Evolutionary conservation across 1,140 invertebrate species (phyloP).

Genomic region (Hyphantria cunea): DNA sequence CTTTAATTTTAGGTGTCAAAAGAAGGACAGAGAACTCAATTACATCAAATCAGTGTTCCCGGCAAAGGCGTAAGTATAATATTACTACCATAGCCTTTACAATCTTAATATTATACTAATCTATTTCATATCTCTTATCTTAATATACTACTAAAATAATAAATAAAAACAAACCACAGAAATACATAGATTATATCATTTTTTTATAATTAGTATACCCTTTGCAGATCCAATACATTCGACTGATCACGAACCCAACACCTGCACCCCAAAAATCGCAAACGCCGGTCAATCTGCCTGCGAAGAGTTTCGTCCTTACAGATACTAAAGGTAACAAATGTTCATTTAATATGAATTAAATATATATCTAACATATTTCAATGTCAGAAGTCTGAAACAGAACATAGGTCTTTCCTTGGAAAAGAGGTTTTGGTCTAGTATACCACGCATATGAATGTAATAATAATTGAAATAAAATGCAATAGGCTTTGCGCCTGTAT

Average conservation of each 20-base stretch:
- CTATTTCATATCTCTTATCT: too few species aligned
- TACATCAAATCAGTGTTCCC: slow-evolving; percentile 88
- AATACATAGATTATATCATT: slow-evolving; percentile 2
- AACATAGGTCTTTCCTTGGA: too few species aligned
- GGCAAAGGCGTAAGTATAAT: slow-evolving; percentile 83
- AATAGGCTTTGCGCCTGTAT: too few species aligned
- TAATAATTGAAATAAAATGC: too few species aligned
- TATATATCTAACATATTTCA: too few species aligned
- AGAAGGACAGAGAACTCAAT: slow-evolving; percentile 81
- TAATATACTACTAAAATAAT: not conserved
- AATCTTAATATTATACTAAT: too few species aligned
- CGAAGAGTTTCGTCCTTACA: slow-evolving; percentile 41
- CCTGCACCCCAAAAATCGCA: slow-evolving; percentile 32
- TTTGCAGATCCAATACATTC: slow-evolving; percentile 87
- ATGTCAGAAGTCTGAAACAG: too few species aligned
- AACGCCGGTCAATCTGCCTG: slow-evolving; percentile 23
- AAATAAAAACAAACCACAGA: not conserved
- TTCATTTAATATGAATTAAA: not conserved
- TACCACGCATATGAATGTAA: too few species aligned
- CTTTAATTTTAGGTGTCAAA: slow-evolving; percentile 53
- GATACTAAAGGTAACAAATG: slow-evolving; percentile 49
- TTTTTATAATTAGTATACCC: slow-evolving; percentile 3
- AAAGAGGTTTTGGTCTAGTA: too few species aligned
- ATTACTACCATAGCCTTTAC: not conserved
- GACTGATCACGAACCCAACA: slow-evolving; percentile 83